A percentile compares a stretch with the other conserved stretches of the same genome.
phyloP scores from a whole-genome alignment of 2,888 invertebrate genomes.

The Cantharis flavilabris region DNA sequence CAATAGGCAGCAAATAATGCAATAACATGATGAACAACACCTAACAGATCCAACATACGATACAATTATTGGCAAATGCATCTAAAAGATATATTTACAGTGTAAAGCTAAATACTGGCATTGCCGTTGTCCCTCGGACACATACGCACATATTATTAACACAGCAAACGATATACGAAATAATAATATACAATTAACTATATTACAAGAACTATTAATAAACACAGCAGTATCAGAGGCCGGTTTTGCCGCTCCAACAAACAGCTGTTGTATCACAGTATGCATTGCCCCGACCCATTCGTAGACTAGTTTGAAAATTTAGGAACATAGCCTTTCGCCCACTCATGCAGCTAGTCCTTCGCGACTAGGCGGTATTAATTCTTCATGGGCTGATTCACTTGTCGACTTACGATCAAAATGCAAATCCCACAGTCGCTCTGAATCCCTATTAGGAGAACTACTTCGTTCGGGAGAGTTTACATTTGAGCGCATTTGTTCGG shows the following conservation, averaged over 20 bases:
- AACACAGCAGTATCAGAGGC: constrained; percentile 47
- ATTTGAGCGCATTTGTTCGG: constrained; percentile 58
- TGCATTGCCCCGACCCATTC: constrained; percentile 57
- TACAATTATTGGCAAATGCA: constrained; percentile 49
- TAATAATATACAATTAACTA: constrained; percentile 50
- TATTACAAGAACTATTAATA: constrained; percentile 38
- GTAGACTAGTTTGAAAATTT: constrained; percentile 54
- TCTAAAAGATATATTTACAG: constrained; percentile 41
- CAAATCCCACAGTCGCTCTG: constrained; percentile 62
- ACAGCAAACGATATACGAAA: constrained; percentile 49
- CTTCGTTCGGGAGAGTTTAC: constrained; percentile 60
- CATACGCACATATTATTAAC: constrained; percentile 43
- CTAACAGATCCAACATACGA: constrained; percentile 52
- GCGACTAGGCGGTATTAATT: constrained; percentile 67
- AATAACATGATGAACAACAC: constrained; percentile 48
- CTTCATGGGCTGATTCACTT: constrained; percentile 51
- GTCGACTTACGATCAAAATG: constrained; percentile 61
- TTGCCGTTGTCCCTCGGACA: constrained; percentile 51
- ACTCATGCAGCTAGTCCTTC: constrained; percentile 75
- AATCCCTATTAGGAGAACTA: constrained; percentile 52
- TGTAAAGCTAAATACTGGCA: constrained; percentile 56
- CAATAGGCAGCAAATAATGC: constrained; percentile 28
- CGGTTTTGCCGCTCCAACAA: constrained; percentile 49
- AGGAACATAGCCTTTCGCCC: constrained; percentile 56
- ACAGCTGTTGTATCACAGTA: constrained; percentile 58